These are phyloP conservation scores for Penaeus monodon DNA, from an alignment of 2,888 invertebrate species.

Conservation along the genomic window DNA sequence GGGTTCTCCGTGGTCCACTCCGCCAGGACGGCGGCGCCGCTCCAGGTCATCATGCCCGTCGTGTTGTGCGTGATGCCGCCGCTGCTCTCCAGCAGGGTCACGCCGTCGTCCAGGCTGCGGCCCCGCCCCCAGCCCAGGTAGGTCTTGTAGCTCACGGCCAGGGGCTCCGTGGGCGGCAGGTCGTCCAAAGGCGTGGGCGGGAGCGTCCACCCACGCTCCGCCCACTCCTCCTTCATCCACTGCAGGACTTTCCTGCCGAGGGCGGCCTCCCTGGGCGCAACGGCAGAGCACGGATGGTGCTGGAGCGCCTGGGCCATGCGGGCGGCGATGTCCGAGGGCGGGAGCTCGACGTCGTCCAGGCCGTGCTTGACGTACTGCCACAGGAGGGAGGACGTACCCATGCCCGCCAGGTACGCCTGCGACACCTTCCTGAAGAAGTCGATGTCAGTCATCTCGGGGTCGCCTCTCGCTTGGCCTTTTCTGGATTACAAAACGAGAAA, in stretches of 20 bases:
- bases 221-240: conserved; percentile 55
- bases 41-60: conserved; percentile 63
- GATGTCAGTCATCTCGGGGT: background rate
- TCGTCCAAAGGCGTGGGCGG: background rate
- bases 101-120: background rate
- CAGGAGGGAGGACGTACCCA: conserved; percentile 47
- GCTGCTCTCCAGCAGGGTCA: conserved; percentile 63
- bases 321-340: conserved; percentile 30
- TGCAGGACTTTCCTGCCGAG: conserved; percentile 22
- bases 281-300: conserved; percentile 30
- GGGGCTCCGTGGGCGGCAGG: background rate
- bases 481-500: background rate
- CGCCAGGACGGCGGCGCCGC: conserved; percentile 57
- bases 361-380: conserved; percentile 40
- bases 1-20: conserved; percentile 55
- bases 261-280: conserved; percentile 40
- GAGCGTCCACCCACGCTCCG: conserved; percentile 33
- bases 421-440: conserved; percentile 13
- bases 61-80: conserved; percentile 59
- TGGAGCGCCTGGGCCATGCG: conserved; percentile 31
- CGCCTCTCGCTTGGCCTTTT: background rate
- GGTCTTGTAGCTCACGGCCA: conserved; percentile 52
- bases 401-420: conserved; percentile 43
- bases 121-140: conserved; percentile 45
- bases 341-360: conserved; percentile 23